Base-by-base conservation (phyloP, 2,888 invertebrate genomes). In the Drosophila affinis region DNA sequence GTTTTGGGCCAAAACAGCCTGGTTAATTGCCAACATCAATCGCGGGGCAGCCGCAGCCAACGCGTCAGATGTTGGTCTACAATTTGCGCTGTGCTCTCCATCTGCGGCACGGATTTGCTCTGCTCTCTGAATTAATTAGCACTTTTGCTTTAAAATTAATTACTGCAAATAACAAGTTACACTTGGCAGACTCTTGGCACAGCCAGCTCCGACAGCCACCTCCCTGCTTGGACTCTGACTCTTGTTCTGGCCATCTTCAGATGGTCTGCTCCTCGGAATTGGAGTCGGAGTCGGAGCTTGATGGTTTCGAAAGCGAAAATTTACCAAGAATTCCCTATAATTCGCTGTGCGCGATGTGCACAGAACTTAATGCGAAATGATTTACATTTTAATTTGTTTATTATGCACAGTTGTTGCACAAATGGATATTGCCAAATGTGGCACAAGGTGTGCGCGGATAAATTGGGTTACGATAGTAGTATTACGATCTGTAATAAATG, bases 121-220 rank as follows among this genome's bases (percentile, higher is more conserved):
- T 61, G 70, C 77, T 61, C 79, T 79, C 76, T 75, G 83, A 83
- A 83, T 88, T 84, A 84, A 84, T 84, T 88, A 84, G 84, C 88
- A 88, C 83, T 88, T 62, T 86, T 72, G 83, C 72, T 65, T 78
- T 63, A 75, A 88, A 84, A 84, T 84, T 84, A 84, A 88, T 84
- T 84, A 84, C 87, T 65, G 65, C 78, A 84, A 84, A 84, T 84
- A 88, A 84, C 83, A 88, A 86, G 88, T 84, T 84, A 84, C 83
- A 84, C 76, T 88, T 64, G 70, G 72, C 55, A 72, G 85, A 53
- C 67, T 39, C n/a, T 24, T 24, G 24, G 39, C 39, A 6, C 39
- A 14, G 34, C 14, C 34, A 34, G 4, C 39, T 39, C 39, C 39
- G 52, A 14, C 39, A 14, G 34, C 34, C 34, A 34, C 12, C 39